These are phyloP conservation scores for Mimachlamys varia DNA, from an alignment of 2,888 invertebrate genomes.

Conservation along the genomic window DNA sequence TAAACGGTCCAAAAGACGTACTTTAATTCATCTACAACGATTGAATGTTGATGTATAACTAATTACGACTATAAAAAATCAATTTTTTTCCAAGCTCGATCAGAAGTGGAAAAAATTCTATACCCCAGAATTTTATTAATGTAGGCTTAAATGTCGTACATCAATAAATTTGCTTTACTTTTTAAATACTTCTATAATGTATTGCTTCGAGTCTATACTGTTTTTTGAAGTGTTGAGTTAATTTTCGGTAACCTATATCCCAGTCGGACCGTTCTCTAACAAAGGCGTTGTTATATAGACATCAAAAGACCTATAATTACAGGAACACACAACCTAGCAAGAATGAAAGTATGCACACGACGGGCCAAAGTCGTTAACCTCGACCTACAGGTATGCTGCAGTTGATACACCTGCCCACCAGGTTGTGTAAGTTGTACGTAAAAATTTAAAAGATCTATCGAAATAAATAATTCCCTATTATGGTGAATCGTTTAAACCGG, in stretches of 20 bases:
- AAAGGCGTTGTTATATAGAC: neutral
- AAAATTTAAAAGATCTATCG: neutral
- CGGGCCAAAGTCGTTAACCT: constrained; percentile 12
- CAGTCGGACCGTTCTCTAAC: neutral
- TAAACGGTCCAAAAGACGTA: neutral
- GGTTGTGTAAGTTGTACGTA: neutral
- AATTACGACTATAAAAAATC: neutral
- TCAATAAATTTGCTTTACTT: neutral
- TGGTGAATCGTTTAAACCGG: no score
- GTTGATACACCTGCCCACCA: constrained; percentile 27
- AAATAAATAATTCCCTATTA: neutral
- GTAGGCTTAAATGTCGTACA: neutral
- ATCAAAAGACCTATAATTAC: constrained; percentile 24
- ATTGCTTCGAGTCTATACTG: neutral
- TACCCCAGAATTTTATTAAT: neutral
- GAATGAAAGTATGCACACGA: constrained; percentile 22
- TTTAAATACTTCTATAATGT: neutral
- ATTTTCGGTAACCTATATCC: constrained; percentile 12
- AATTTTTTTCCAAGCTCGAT: neutral
- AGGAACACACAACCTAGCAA: neutral
- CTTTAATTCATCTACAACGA: neutral
- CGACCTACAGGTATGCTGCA: constrained; percentile 11
- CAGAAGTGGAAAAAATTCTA: neutral
- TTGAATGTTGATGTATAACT: neutral
- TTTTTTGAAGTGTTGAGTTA: constrained; percentile 26